phyloP scores from a whole-genome alignment of 2,113 vertebrate species.

The Heloderma charlesbogerti region DNA sequence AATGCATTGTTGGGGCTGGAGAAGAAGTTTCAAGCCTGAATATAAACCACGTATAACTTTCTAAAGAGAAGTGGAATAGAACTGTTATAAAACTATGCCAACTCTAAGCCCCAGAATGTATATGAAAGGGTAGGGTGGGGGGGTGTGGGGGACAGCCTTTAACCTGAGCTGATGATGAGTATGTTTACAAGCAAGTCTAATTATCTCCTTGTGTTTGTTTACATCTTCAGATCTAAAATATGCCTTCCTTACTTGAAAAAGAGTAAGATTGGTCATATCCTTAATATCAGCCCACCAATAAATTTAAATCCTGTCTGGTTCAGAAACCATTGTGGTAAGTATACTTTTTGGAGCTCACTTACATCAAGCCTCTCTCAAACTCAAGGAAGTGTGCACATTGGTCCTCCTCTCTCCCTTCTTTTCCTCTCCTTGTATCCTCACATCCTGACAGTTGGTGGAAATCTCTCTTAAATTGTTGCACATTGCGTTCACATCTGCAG shows the following conservation, averaged over 20 bases:
- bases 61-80: background rate
- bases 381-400: background rate
- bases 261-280: constrained; percentile 91
- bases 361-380: background rate
- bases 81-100: background rate
- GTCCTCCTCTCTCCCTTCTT: background rate
- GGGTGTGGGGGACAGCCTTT: background rate
- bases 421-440: background rate
- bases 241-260: constrained; percentile 93
- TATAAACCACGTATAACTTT: background rate
- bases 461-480: background rate
- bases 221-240: constrained; percentile 88
- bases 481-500: background rate
- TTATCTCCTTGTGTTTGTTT: constrained; percentile 38
- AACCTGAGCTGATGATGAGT: background rate
- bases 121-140: background rate
- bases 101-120: background rate
- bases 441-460: background rate
- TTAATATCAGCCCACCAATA: constrained; percentile 94
- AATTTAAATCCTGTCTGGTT: constrained; percentile 97
- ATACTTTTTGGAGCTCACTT: background rate
- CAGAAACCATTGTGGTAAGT: constrained; percentile 92
- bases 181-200: background rate
- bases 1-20: no score
- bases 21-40: no score